phyloP scores from a whole-genome alignment of 2,113 vertebrate species.

The Holacanthus passer region DNA sequence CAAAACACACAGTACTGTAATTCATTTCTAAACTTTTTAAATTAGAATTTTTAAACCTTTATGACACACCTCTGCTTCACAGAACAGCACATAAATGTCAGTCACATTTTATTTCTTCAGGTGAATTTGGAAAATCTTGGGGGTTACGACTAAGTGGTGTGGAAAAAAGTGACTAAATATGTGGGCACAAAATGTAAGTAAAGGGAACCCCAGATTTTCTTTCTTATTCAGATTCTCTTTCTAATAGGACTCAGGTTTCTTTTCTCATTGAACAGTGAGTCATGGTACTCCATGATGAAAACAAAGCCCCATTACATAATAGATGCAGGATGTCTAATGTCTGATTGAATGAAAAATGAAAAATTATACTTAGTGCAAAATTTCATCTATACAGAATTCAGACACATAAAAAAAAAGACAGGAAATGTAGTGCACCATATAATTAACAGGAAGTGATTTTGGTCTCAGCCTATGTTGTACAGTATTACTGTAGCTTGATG shows the following conservation, averaged over 20 bases:
- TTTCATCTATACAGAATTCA: background rate
- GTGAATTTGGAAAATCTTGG: background rate
- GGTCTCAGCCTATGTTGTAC: too few species aligned
- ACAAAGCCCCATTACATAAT: background rate
- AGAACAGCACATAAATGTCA: background rate
- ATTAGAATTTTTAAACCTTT: background rate
- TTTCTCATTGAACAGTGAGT: constrained; percentile 23
- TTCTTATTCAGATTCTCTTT: too few species aligned
- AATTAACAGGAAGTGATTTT: background rate
- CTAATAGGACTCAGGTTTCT: too few species aligned
- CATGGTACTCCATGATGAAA: background rate
- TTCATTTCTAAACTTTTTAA: too few species aligned
- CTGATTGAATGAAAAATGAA: constrained; percentile 18
- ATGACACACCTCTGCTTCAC: background rate
- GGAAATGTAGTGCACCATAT: background rate
- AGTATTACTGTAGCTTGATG: too few species aligned
- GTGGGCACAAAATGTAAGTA: background rate
- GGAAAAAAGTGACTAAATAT: constrained; percentile 7
- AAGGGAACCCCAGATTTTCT: constrained; percentile 10
- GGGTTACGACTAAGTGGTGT: background rate
- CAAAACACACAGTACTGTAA: too few species aligned
- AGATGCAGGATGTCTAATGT: constrained; percentile 12
- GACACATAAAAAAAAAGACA: background rate
- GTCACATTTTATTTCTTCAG: background rate
- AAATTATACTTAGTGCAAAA: too few species aligned